Evolutionary conservation across 2,888 invertebrate genomes (phyloP).

Genomic region (Chrysotoxum bicinctum): DNA sequence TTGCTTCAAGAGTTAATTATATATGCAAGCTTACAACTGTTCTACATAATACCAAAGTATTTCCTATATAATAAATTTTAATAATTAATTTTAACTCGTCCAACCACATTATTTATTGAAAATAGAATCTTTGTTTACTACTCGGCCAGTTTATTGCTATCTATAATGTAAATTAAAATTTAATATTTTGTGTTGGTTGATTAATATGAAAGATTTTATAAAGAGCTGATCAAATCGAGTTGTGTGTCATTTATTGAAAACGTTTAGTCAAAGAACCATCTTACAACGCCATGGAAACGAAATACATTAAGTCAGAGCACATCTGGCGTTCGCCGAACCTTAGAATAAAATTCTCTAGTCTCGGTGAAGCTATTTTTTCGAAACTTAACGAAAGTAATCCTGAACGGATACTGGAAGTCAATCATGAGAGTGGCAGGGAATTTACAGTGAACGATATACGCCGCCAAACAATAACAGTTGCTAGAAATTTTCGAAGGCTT

Average conservation of each 20-base stretch:
- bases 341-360: not conserved
- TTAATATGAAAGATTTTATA: not conserved
- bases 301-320: constrained; percentile 17
- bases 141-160: no score
- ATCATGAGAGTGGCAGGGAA: constrained; percentile 52
- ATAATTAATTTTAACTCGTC: no score
- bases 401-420: constrained; percentile 63
- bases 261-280: not conserved
- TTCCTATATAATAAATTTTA: no score
- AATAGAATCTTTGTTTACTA: not conserved
- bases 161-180: no score
- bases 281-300: not conserved
- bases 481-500: constrained; percentile 55
- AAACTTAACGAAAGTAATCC: constrained; percentile 41
- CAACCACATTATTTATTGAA: not conserved
- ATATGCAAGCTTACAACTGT: no score
- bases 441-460: constrained; percentile 58
- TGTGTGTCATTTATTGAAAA: not conserved
- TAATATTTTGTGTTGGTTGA: no score
- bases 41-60: no score
- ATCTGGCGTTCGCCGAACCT: constrained; percentile 25
- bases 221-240: not conserved
- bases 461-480: constrained; percentile 58
- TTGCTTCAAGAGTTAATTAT: no score
- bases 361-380: constrained; percentile 44